Evolutionary conservation across 2,888 invertebrate genomes (phyloP), one percentile per base, ranked within the genome.

Genomic region (Cheilosia variabilis): DNA sequence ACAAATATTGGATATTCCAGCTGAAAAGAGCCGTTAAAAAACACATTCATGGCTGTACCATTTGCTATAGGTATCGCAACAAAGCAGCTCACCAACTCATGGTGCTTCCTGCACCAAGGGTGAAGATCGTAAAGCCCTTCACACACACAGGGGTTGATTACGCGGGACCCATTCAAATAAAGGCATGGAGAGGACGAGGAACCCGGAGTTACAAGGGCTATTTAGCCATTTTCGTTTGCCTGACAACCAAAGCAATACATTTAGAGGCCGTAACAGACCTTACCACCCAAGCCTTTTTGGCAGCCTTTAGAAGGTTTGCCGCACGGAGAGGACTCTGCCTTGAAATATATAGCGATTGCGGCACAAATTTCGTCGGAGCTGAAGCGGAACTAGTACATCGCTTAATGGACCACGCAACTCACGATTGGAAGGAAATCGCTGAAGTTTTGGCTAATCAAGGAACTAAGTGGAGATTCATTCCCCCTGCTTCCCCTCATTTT

Each of bases 341-440:
- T 1, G 58, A 87, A 9, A 57, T 90, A 0, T 89, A 87, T 63
- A 87, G 88, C 62, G 90, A 90, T 55, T 87, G 88, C 57, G 90
- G 89, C 3, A 89, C 88, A 0, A 90, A 88, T 41, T 90, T 90
- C 45, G 71, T 88, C 4, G 90, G 90, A 7, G 90, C 90, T 0
- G 58, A 84, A 3, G 66, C 15, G 1, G 27, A 41, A 2, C 34
- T 57, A n/a, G n/a, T n/a, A 13, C 53, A 2, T 22, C 24, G 27
- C 0, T 27, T 53, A 27, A 22, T 24, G 22, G 27, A 10, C 6
- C 53, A 53, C 2, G 53, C n/a, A 53, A 53, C 19, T 19, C 13
- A 37, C 4, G 22, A 60, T 13, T 24, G 37, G 45, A 37, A 55
- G 15, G 47, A 45, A 6, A 55, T 55, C 2, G 53, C 17, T n/a